Base-by-base conservation (phyloP, 2,888 invertebrate genomes). In the Acanthoscelides obtectus region DNA sequence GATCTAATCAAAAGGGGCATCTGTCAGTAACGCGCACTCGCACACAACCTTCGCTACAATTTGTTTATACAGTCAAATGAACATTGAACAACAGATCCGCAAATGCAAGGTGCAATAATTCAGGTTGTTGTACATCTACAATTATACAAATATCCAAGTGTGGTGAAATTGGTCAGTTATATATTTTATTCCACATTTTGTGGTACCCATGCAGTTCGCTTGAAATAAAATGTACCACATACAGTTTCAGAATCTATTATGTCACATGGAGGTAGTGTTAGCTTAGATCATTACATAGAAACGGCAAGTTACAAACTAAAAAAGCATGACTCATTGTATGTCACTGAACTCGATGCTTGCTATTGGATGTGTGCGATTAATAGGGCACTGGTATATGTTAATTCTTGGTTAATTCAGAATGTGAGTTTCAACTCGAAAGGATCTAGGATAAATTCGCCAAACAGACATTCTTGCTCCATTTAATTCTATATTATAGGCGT, bases 161-260 rank as follows among this genome's bases (percentile, higher is more conserved):
- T 80, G 77, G 76, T 81, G 80, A 80, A 81, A 82, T 84, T 84
- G 84, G 84, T 84, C 84, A 77, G 82, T 82, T 81, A 80, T 80
- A 78, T 78, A 77, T 45, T 45, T 45, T 45, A 45, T 12, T 78
- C 79, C 79, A 79, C 77, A 76, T 74, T 75, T 75, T 74, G 76
- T 77, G 77, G 77, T 72, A 77, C 72, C 73, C 74, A 81, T 81
- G 80, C 45, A 45, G 17, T 45, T 45, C 45, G 45, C 17, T 45
- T 45, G 17, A 45, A 81, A 12, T 1, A 45, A 45, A 45, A 45
- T 45, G 17, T 45, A 12, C 17, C 6, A 45, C 45, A 45, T 45
- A 45, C 5, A 12, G 3, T n/a, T 45, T 45, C 45, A 45, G 1
- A 45, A 45, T 45, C 17, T 45, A 12, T 45, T 12, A 45, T 45